A percentile compares a stretch with the other conserved stretches of the same genome.
Evolutionary conservation across 2,797 vertebrate species (phyloP).

Genomic region (Sebastes melanostomus): DNA sequence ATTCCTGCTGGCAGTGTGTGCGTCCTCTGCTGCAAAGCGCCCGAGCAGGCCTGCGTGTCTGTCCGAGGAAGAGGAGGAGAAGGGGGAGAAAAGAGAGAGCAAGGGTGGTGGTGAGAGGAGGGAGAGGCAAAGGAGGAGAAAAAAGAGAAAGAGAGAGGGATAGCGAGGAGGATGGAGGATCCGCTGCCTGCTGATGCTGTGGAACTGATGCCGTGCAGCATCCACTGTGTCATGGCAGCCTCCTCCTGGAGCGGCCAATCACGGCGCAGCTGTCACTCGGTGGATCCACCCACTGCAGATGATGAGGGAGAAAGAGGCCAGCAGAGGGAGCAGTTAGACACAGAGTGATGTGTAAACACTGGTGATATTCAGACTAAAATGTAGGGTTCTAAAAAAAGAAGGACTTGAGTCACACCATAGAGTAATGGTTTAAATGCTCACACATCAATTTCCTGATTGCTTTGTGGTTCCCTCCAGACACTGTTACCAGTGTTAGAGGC

Average conservation of each 20-base stretch:
- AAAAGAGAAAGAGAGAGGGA: conserved; percentile 69
- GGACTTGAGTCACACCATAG: background rate
- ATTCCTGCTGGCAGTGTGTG: conserved; percentile 32
- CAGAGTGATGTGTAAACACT: background rate
- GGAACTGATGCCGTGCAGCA: conserved; percentile 82
- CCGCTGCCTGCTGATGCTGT: conserved; percentile 77
- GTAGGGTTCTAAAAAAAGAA: background rate
- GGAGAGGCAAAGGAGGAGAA: conserved; percentile 60
- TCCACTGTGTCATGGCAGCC: conserved; percentile 85
- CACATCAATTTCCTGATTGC: background rate
- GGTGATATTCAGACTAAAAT: background rate
- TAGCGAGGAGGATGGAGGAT: conserved; percentile 70
- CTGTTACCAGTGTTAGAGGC: background rate
- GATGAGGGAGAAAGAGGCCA: conserved; percentile 59
- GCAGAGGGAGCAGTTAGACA: conserved; percentile 68
- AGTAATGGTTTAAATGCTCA: background rate
- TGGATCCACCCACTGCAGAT: conserved; percentile 87
- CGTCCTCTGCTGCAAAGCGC: conserved; percentile 72
- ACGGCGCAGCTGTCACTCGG: conserved; percentile 52
- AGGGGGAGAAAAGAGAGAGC: conserved; percentile 40
- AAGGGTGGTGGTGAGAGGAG: conserved; percentile 57
- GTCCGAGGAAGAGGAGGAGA: conserved; percentile 26
- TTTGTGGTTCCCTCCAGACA: background rate
- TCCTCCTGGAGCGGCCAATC: conserved; percentile 81
- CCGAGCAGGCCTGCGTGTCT: conserved; percentile 41